Evolutionary conservation across 2,113 vertebrate species (phyloP), one percentile per base, ranked within the genome.

Genomic region (Bubo scandiacus): DNA sequence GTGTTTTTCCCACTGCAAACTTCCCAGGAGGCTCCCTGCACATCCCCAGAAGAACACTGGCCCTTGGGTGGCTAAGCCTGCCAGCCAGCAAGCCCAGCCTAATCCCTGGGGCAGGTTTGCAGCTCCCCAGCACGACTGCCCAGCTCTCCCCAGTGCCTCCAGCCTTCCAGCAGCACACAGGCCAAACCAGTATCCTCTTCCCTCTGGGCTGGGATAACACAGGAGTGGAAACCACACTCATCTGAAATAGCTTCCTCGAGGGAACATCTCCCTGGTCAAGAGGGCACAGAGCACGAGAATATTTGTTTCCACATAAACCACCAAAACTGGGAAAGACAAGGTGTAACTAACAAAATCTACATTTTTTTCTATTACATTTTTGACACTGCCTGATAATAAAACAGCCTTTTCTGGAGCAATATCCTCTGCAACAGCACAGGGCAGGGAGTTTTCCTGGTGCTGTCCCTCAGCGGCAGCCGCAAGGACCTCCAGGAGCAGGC

Each of bases 181-280:
- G 36, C 15, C 63, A 34, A 40, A 5, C 18, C 22, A 1, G 0
- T 4, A 3, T 1, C 8, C 45, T 36, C 21, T 38, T 55, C 42
- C 58, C 32, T 18, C 4, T 3, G 2, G 22, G 12, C 20, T 47
- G 42, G 45, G 51, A 22, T 12, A 54, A 7, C 0, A 0, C 23
- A 3, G 0, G 7, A 51, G 5, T 25, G 15, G 62, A 22, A 82
- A 19, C n/a, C 21, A 5, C 38, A 9, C 20, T 27, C 1, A 0
- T 12, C 47, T 16, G 18, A 55, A 93, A 59, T 5, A 26, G 20
- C 26, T n/a, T 57, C 66, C n/a, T 58, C 3, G 1, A 14, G 21
- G 32, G 32, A 55, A 2, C 40, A 12, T 20, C 63, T 62, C 42
- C 49, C 55, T 1, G 2, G 1, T 1, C 3, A 1, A 22, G 45